Percentiles rank a stretch among this genome's conserved stretches.
phyloP scores from a whole-genome alignment of 2,888 invertebrate species.

The Arrhopalites spinosus region DNA sequence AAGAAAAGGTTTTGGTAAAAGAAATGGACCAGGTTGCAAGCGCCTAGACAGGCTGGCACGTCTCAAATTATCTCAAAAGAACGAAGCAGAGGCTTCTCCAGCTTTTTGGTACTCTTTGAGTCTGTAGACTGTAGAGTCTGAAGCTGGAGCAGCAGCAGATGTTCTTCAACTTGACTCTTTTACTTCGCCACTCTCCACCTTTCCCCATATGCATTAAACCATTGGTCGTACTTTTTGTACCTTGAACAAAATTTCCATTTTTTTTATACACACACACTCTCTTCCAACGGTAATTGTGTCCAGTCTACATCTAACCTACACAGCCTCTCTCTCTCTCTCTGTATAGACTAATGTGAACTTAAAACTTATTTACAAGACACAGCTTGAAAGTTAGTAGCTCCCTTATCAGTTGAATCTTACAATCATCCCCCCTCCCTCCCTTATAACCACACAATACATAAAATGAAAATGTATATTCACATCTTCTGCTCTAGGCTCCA shows the following conservation, averaged over 20 bases:
- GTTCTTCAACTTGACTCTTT: conserved; percentile 12
- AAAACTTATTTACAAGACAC: conserved; percentile 8
- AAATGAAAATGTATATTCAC: too few species aligned
- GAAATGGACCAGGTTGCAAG: conserved; percentile 32
- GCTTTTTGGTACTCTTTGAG: too few species aligned
- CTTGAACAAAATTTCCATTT: too few species aligned
- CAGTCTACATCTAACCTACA: too few species aligned
- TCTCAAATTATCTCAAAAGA: conserved; percentile 32
- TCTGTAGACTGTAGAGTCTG: too few species aligned
- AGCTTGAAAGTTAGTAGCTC: conserved; percentile 4
- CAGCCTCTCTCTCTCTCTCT: not conserved
- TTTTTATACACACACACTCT: too few species aligned
- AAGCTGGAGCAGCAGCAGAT: conserved; percentile 2
- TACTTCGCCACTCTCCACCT: conserved; percentile 28
- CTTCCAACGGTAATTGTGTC: too few species aligned
- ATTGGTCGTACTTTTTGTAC: not conserved
- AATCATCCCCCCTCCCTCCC: too few species aligned
- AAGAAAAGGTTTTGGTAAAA: conserved; percentile 5
- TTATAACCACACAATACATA: too few species aligned
- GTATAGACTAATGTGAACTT: not conserved
- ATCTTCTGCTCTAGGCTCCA: too few species aligned
- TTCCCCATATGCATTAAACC: conserved; percentile 2
- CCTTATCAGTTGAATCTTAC: not conserved
- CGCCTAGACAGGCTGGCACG: conserved; percentile 33
- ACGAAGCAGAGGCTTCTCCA: too few species aligned